Evolutionary conservation across 2,888 invertebrate species (phyloP), one percentile per base, ranked within the genome.

Genomic region (Drosophila affinis): DNA sequence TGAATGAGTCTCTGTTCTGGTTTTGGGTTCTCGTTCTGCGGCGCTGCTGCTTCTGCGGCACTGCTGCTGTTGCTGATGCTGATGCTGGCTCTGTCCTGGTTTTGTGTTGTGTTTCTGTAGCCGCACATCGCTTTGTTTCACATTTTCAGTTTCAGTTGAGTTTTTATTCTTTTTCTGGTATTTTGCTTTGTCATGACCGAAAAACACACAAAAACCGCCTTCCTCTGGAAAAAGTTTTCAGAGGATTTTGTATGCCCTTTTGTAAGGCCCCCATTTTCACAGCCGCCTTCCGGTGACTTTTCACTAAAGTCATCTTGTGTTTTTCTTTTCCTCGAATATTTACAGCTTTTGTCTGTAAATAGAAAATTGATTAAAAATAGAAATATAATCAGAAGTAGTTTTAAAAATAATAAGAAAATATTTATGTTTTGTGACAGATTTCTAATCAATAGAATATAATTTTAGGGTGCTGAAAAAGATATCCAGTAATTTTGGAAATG

Each of bases 121-220:
- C 72, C 56, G 62, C 55, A 62, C 18, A 62, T 61, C 34, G 62
- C 60, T 76, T 81, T 81, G 81, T 81, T 83, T 78, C 62, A 75
- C 48, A 70, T 70, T 65, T 72, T 72, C 55, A 70, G 67, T 72
- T 82, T 70, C 68, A 73, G 72, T 64, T 72, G 29, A 49, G 27
- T 69, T 67, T 54, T 49, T 67, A 18, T 27, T 45, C 39, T 27
- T 39, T n/a, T 39, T 32, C 21, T 68, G 39, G n/a, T 56, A 49
- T 68, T 69, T 67, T 67, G 56, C 34, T 75, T 75, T 61, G 69
- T 62, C 62, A 69, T 75, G 75, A 62, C 62, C 69, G 62, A 74
- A 75, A 73, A 68, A 75, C 67, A 74, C 56, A 74, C 54, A 73
- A 52, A 59, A 67, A 74, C 49, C 51, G 21, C 27, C 49, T 51